Evolutionary conservation across 2,797 vertebrate species (phyloP).

Genomic region (Hybognathus amarus): DNA sequence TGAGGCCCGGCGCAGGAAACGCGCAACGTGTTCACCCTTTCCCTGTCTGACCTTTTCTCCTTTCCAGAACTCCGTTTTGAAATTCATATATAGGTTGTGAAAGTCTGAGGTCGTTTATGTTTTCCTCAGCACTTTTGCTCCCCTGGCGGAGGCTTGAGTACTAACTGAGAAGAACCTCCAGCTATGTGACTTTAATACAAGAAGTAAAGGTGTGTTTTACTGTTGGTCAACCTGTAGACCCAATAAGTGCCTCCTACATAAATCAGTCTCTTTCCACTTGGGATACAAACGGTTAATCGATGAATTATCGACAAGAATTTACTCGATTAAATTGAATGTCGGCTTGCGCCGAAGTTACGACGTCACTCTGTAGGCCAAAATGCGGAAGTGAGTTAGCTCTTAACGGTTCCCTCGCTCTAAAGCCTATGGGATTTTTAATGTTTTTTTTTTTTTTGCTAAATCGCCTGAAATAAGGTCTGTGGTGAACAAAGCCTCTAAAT

Average conservation of each 20-base stretch:
- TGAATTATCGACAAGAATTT: no score
- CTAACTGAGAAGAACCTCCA: not conserved
- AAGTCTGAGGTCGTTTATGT: constrained; percentile 33
- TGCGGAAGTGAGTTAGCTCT: no score
- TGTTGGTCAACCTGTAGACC: not conserved
- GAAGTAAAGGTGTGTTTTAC: not conserved
- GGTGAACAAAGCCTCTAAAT: no score
- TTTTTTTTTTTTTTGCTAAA: no score
- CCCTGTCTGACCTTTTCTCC: constrained; percentile 43
- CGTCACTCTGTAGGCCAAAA: no score
- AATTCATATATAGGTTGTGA: constrained; percentile 32
- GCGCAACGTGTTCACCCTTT: constrained; percentile 52
- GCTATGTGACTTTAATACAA: not conserved
- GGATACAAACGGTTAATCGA: no score
- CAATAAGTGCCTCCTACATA: not conserved
- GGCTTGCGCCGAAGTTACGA: no score
- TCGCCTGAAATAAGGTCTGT: no score
- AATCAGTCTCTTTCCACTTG: no score
- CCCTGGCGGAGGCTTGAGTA: not conserved
- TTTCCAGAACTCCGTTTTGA: constrained; percentile 29
- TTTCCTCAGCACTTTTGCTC: not conserved
- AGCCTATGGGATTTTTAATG: no score
- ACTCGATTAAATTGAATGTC: no score
- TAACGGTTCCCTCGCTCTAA: no score
- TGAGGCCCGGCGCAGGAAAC: constrained; percentile 62